Base-by-base conservation (phyloP, 2,797 vertebrate species). In the Chrosomus eos region DNA sequence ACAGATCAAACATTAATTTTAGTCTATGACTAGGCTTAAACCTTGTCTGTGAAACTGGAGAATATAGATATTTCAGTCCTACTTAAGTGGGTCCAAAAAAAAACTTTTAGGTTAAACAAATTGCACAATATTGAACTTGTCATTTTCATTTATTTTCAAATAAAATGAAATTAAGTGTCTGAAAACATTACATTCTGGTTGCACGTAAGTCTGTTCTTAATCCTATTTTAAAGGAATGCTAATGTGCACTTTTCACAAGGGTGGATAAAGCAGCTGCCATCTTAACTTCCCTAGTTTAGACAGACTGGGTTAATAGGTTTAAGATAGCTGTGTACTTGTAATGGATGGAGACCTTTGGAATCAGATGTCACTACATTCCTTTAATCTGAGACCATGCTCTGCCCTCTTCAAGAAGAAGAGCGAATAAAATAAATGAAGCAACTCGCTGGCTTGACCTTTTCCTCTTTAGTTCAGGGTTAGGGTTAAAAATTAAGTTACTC, bases 331-430 rank as follows among this genome's bases (percentile, higher is more conserved):
- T 79, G 33, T 43, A 3, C 68, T 26, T 48, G 55, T 53, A 82
- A 77, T 51, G 67, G 66, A 58, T 55, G 71, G 16, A 36, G 68
- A 82, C 70, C 81, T 80, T 83, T 48, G 72, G 86, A 71, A 31
- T 87, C 79, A 68, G 33, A 70, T 85, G 80, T 80, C 83, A 85
- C 38, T 43, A 9, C 66, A 48, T 76, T 62, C 48, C 77, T 86
- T 82, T 66, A 78, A 77, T 71, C 48, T 38, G 8, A 60, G 26
- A 33, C 74, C 28, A 16, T 77, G 66, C 19, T 43, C 38, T 28
- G 14, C 26, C 16, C 18, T 16, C n/a, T 53, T 28, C 62, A 45
- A 53, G 7, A 40, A n/a, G 45, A 40, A 5, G 40, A 31, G 9
- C 23, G 3, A 33, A n/a, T 33, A 68, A 23, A 68, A 62, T 0